phyloP scores from a whole-genome alignment of 1,140 invertebrate species.

The Bombus vancouverensis region DNA sequence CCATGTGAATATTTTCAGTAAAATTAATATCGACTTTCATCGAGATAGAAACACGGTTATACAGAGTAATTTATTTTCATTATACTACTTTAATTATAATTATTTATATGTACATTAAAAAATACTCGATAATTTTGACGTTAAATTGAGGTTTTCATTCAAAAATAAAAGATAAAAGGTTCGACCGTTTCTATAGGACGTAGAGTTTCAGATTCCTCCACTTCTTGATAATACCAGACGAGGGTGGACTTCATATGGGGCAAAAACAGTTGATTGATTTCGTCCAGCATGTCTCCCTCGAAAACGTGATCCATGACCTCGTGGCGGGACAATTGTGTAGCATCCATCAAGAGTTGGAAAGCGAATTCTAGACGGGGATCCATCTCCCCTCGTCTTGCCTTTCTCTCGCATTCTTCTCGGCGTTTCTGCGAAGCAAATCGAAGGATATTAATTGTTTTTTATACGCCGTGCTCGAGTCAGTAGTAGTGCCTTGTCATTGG shows the following conservation, averaged over 20 bases:
- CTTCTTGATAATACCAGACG: slow-evolving; percentile 96
- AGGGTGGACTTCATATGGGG: slow-evolving; percentile 93
- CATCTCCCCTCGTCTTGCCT: slow-evolving; percentile 93
- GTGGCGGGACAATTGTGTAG: slow-evolving; percentile 89
- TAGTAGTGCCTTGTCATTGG: not conserved
- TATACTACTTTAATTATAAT: too few relatives aligned
- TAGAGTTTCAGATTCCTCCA: slow-evolving; percentile 86
- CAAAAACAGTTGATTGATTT: slow-evolving; percentile 93
- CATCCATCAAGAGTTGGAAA: slow-evolving; percentile 93
- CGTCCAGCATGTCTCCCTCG: slow-evolving; percentile 93
- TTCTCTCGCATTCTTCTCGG: slow-evolving; percentile 94
- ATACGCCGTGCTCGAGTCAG: not conserved
- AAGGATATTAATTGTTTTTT: not conserved
- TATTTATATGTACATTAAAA: too few relatives aligned
- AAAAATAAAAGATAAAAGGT: not conserved
- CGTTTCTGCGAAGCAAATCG: slow-evolving; percentile 84
- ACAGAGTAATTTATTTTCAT: too few relatives aligned
- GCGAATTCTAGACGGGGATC: slow-evolving; percentile 94
- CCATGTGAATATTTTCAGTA: too few relatives aligned
- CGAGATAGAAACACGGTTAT: too few relatives aligned
- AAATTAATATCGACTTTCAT: too few relatives aligned
- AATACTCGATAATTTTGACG: too few relatives aligned
- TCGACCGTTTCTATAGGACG: slow-evolving; percentile 79
- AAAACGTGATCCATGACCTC: slow-evolving; percentile 95
- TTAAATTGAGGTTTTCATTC: not conserved